These are phyloP conservation scores for Rhagonycha lutea DNA, from an alignment of 2,888 invertebrate genomes.

Conservation along the genomic window DNA sequence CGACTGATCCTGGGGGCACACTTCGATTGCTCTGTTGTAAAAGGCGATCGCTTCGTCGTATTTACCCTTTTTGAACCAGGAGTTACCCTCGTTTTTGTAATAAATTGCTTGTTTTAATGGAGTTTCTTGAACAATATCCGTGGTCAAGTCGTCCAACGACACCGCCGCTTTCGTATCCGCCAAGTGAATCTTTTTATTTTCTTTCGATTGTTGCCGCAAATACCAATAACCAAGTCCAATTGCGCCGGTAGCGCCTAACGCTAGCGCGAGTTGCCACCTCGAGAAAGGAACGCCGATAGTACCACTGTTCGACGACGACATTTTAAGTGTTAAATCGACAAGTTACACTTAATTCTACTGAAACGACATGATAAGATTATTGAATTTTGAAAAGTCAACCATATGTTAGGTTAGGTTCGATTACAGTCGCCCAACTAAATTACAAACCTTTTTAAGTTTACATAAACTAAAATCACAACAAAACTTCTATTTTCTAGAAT, in stretches of 20 bases:
- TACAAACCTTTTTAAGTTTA: neutral
- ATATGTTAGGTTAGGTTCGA: neutral
- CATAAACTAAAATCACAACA: neutral
- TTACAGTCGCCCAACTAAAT: neutral
- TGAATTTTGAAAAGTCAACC: neutral
- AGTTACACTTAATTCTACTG: conserved; percentile 10
- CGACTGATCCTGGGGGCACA: conserved; percentile 75
- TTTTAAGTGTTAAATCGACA: conserved; percentile 19
- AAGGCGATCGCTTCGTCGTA: conserved; percentile 88
- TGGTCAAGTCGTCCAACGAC: conserved; percentile 37
- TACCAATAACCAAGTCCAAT: conserved; percentile 79
- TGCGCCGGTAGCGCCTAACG: conserved; percentile 81
- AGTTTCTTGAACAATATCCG: conserved; percentile 52
- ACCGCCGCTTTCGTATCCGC: conserved; percentile 29
- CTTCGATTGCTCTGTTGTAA: conserved; percentile 92
- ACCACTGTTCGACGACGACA: conserved; percentile 37
- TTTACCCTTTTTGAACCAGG: conserved; percentile 81
- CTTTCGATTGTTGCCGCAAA: conserved; percentile 64
- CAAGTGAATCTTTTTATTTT: conserved; percentile 50
- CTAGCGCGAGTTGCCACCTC: conserved; percentile 87
- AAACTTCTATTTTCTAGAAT: no score
- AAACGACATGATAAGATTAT: conserved; percentile 2
- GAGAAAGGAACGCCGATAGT: conserved; percentile 57
- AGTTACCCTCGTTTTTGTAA: conserved; percentile 88
- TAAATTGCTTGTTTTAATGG: conserved; percentile 76